Evolutionary conservation across 2,113 vertebrate genomes (phyloP).

Genomic region (Carettochelys insculpta): DNA sequence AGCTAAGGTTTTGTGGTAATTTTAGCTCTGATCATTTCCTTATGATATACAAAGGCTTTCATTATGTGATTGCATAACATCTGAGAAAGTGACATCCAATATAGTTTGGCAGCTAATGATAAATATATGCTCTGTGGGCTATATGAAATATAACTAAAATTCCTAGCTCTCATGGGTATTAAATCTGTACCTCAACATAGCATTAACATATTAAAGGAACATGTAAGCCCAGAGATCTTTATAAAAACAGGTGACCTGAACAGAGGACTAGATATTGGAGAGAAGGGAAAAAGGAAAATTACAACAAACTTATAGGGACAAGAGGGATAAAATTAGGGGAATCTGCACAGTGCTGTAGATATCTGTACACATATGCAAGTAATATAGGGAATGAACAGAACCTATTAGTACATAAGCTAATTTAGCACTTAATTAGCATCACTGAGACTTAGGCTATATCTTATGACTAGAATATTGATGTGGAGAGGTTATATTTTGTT

Average conservation of each 20-base stretch:
- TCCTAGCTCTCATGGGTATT: neutral
- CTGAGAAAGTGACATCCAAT: neutral
- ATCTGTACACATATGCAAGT: neutral
- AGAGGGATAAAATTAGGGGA: neutral
- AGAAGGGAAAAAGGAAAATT: neutral
- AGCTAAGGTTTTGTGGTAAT: neutral
- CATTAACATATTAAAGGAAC: neutral
- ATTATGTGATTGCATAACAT: neutral
- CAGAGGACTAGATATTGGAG: neutral
- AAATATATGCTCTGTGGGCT: neutral
- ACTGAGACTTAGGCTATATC: neutral
- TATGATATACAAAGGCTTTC: neutral
- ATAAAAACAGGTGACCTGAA: neutral
- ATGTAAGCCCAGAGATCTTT: neutral
- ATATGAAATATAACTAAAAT: neutral
- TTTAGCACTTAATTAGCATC: neutral
- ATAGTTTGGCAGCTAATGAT: neutral
- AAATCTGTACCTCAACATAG: neutral
- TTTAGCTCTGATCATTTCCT: neutral
- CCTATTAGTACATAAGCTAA: neutral
- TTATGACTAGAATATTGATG: neutral
- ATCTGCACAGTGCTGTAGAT: neutral
- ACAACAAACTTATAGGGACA: neutral
- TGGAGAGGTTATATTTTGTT: neutral
- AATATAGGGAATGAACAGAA: neutral